Conservation (phyloP, 2,888 invertebrate species). For the Lithophane ornitopus region DNA sequence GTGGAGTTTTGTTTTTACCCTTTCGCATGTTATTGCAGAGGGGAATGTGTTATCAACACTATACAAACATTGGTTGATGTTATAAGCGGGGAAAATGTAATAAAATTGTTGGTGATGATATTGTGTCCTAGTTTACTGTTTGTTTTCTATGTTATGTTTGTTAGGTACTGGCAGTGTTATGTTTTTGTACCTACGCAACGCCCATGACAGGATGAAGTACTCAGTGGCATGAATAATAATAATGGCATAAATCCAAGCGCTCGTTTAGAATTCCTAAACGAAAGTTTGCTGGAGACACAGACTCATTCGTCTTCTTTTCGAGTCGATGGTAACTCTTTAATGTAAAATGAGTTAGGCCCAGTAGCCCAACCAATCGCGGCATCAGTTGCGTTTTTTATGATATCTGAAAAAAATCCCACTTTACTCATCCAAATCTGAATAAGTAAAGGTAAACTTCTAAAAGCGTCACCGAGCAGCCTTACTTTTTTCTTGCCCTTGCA, state of each 20-base stretch:
- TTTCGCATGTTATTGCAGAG: constrained; percentile 58
- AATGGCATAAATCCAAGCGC: background rate
- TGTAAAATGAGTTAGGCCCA: background rate
- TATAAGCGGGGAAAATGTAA: constrained; percentile 27
- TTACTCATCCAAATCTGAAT: background rate
- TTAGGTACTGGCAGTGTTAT: background rate
- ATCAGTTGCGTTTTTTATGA: background rate
- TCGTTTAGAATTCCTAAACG: background rate
- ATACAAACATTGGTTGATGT: constrained; percentile 53
- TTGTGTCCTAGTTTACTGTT: constrained; percentile 40
- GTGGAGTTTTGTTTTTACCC: constrained; percentile 60
- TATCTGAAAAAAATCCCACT: background rate
- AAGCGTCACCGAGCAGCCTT: background rate
- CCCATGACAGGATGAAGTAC: background rate
- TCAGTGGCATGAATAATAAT: background rate
- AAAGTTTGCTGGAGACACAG: background rate
- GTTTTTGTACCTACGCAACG: background rate
- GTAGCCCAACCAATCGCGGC: background rate
- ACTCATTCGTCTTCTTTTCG: background rate
- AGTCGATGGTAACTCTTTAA: background rate
- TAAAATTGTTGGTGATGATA: constrained; percentile 28
- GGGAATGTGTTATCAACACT: constrained; percentile 59
- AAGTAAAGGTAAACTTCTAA: background rate
- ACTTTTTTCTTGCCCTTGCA: background rate
- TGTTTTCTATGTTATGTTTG: constrained; percentile 17